Conservation (phyloP, 2,888 invertebrate species). For the Agrochola lota region DNA sequence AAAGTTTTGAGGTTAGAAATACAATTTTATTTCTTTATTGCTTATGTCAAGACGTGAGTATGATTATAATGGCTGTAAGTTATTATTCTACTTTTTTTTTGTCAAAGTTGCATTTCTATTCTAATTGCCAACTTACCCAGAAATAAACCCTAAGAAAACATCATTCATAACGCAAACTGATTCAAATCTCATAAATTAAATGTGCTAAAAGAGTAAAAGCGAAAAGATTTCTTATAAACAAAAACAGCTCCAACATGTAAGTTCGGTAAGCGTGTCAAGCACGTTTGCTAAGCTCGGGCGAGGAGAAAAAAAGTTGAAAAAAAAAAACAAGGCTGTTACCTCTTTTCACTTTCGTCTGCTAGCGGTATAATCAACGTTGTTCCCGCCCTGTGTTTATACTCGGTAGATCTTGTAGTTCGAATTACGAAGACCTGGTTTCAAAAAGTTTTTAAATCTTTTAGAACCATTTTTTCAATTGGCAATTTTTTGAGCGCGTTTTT, state of each 20-base stretch:
- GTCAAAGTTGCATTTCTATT: constrained; percentile 3
- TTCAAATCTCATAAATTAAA: constrained; percentile 13
- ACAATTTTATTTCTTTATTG: constrained; percentile 11
- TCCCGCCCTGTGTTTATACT: constrained; percentile 47
- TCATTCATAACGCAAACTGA: constrained; percentile 5
- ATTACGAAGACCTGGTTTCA: constrained; percentile 24
- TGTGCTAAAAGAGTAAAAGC: constrained; percentile 34
- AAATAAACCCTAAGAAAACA: not conserved
- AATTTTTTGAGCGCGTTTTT: not conserved
- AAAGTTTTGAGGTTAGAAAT: constrained; percentile 15
- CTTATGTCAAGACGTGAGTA: constrained; percentile 21
- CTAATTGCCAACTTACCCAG: not conserved
- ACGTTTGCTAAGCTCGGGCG: constrained; percentile 56
- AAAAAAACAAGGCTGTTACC: constrained; percentile 60
- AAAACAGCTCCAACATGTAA: constrained; percentile 50
- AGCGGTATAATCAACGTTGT: constrained; percentile 58
- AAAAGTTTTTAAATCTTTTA: constrained; percentile 4
- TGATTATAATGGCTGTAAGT: not conserved
- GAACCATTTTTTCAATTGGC: not conserved
- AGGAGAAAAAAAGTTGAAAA: constrained; percentile 55
- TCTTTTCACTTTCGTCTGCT: constrained; percentile 75
- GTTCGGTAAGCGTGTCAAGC: constrained; percentile 66
- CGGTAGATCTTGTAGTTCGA: constrained; percentile 1
- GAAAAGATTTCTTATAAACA: constrained; percentile 42
- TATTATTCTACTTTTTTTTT: constrained; percentile 10